Base-by-base conservation (phyloP, 2,888 invertebrate species). In the Hirtodrosophila duncani region DNA sequence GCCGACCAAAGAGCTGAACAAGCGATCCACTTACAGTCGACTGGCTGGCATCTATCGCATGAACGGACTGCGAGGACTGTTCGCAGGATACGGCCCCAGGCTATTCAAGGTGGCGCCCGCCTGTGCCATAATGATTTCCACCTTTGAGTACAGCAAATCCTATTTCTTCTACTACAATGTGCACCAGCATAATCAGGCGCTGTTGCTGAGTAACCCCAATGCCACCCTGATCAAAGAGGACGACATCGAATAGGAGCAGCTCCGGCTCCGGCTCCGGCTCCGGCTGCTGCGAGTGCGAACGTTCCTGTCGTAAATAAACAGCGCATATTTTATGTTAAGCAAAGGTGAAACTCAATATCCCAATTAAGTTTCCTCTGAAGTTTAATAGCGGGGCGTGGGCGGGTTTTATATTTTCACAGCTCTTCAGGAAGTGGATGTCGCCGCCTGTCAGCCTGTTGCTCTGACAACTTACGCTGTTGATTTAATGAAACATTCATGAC, bases 51-150 rank as follows among this genome's bases (percentile, higher is more conserved):
- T 96, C 52, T 93, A 93, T 80, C 85, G 68, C 2, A 89, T 89
- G 63, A 90, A 91, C 79, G 96, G 96, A 0, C 62, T 93, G 3
- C 89, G 87, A 60, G 95, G 95, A 1, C 85, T 96, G 21, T 95
- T 93, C 81, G 91, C 93, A 2, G 99, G 99, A 1, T 85, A 97
- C 7, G 90, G 93, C 8, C 99, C 99, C 0, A 89, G 99, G 60
- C 88, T 99, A 60, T 91, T 95, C 8, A 99, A 99, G 89, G 97
- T 99, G 2, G 96, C 98, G 2, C 99, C 99, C 1, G 98, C 99
- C 0, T 99, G 99, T 86, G 99, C 99, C 3, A 97, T 99, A 14
- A 99, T 99, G 99, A 98, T 99, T 68, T 94, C 97, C 2, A 93
- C 96, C 0, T 99, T 98, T 84, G 99, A 99, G 89, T 95, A 95